Conservation (phyloP, 2,888 invertebrate species). For the Geophilus truncorum region DNA sequence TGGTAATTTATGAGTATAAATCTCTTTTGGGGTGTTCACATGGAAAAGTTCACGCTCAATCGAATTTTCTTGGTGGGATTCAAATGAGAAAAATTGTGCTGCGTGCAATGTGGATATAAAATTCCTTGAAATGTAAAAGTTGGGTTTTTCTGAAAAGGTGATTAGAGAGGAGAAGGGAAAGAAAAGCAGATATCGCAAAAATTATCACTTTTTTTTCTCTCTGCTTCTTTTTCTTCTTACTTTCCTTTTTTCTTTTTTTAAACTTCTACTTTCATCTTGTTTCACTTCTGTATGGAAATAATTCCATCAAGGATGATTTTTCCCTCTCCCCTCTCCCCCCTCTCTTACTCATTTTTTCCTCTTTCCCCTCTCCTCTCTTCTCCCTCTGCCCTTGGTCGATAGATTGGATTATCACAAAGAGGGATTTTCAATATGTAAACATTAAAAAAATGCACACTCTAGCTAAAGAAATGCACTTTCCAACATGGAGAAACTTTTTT, state of each 20-base stretch:
- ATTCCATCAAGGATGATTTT: background rate
- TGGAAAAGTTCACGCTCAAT: slow-evolving; percentile 25
- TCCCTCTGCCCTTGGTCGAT: too few relatives aligned
- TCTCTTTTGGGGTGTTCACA: background rate
- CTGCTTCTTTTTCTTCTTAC: background rate
- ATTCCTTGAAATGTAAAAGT: background rate
- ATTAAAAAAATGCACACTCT: slow-evolving; percentile 14
- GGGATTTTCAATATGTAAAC: slow-evolving; percentile 5
- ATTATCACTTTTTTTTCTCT: background rate
- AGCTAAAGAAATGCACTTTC: background rate
- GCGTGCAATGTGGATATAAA: background rate
- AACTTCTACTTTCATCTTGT: background rate
- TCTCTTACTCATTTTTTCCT: background rate
- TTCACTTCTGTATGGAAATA: background rate
- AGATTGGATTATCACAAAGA: background rate
- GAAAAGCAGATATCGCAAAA: background rate
- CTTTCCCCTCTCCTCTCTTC: background rate
- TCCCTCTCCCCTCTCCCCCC: background rate
- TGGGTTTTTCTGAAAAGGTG: background rate
- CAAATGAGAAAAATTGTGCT: slow-evolving; percentile 9
- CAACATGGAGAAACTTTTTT: background rate
- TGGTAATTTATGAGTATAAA: background rate
- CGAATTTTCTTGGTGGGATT: background rate
- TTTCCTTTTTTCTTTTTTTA: background rate
- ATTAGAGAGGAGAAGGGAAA: background rate